Conservation (phyloP, 53 echinoderm and acorn worm species). For the Henricia sp. region DNA sequence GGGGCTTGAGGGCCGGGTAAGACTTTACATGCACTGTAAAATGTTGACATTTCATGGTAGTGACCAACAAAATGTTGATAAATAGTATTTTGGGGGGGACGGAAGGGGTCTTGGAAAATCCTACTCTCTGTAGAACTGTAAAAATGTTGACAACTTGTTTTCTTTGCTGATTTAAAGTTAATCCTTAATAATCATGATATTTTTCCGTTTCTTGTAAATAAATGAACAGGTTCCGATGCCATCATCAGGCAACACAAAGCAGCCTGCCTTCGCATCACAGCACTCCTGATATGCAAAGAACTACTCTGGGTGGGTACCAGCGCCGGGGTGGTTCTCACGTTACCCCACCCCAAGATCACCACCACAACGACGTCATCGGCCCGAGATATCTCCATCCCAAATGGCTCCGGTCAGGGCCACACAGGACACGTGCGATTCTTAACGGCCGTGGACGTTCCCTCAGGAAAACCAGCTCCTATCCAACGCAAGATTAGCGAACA, state of each 20-base stretch:
- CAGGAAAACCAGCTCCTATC: slow-evolving; percentile 52
- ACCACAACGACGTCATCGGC: slow-evolving; percentile 70
- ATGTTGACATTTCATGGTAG: too few species aligned
- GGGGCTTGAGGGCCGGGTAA: too few species aligned
- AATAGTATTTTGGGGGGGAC: too few species aligned
- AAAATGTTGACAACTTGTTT: too few species aligned
- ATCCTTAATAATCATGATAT: too few species aligned
- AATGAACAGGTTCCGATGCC: slow-evolving; percentile 95
- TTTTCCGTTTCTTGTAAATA: too few species aligned
- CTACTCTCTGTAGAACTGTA: too few species aligned
- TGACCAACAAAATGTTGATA: too few species aligned
- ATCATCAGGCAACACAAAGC: slow-evolving; percentile 99
- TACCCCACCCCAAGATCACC: slow-evolving; percentile 94
- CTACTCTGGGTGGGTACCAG: slow-evolving; percentile 98
- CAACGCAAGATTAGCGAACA: slow-evolving; percentile 72
- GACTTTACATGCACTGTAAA: too few species aligned
- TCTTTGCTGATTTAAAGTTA: too few species aligned
- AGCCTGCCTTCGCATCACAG: slow-evolving; percentile 95
- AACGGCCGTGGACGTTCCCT: slow-evolving; percentile 87
- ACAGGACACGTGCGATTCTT: slow-evolving; percentile 98
- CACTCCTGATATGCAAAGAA: slow-evolving; percentile 93
- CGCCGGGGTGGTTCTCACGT: slow-evolving; percentile 95
- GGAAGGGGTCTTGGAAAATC: too few species aligned
- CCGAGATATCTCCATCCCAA: slow-evolving; percentile 73
- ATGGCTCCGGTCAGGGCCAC: slow-evolving; percentile 96